Conservation (phyloP, 2,797 vertebrate genomes). For the Gastrophryne carolinensis region DNA sequence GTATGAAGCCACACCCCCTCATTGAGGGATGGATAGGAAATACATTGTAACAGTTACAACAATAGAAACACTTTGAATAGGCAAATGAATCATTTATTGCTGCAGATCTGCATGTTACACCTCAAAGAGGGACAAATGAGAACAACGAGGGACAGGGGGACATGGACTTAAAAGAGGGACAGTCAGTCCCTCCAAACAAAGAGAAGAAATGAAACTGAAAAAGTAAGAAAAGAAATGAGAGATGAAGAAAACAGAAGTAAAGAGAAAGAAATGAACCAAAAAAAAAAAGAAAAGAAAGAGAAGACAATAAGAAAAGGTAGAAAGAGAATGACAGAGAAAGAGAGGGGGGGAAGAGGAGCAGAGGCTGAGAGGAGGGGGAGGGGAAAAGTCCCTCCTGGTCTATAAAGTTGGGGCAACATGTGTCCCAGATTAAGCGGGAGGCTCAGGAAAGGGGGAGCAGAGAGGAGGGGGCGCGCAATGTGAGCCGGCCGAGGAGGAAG, state of each 20-base stretch:
- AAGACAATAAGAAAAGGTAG: neutral
- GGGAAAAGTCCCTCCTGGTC: constrained; percentile 47
- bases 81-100: too few species aligned
- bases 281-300: neutral
- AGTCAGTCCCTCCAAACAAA: too few species aligned
- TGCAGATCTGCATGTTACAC: too few species aligned
- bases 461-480: constrained; percentile 8
- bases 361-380: neutral
- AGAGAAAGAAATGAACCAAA: neutral
- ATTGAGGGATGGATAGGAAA: too few species aligned
- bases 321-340: neutral
- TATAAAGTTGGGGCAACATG: constrained; percentile 50
- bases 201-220: neutral
- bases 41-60: too few species aligned
- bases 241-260: neutral
- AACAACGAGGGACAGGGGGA: too few species aligned
- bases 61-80: too few species aligned
- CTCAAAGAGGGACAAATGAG: too few species aligned
- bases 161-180: too few species aligned
- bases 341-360: neutral
- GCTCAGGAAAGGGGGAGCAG: constrained; percentile 37
- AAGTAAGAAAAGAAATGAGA: neutral
- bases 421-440: constrained; percentile 49
- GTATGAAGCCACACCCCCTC: too few species aligned
- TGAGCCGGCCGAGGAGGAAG: constrained; percentile 23